phyloP scores from a whole-genome alignment of 2,888 invertebrate genomes.

The Trissoscelio sp. region DNA sequence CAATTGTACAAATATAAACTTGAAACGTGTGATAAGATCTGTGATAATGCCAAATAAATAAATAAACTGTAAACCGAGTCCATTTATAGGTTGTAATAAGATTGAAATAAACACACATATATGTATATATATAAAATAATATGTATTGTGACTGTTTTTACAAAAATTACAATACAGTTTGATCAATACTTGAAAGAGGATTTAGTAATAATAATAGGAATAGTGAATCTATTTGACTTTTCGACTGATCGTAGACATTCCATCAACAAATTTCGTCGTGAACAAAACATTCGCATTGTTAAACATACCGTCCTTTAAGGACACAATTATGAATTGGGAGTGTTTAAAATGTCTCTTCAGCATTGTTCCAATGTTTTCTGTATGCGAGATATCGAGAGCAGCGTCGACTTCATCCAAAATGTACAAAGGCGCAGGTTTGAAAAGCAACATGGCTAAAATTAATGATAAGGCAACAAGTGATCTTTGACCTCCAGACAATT shows the following conservation, averaged over 20 bases:
- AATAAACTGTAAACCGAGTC: too few relatives aligned
- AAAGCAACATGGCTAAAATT: slow-evolving; percentile 97
- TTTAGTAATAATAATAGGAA: too few relatives aligned
- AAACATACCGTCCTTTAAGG: slow-evolving; percentile 99
- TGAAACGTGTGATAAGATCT: too few relatives aligned
- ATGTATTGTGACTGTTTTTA: too few relatives aligned
- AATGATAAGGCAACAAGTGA: slow-evolving; percentile 98
- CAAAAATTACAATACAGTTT: too few relatives aligned
- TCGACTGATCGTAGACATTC: slow-evolving; percentile 94
- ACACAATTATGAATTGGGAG: slow-evolving; percentile 98
- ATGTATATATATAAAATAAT: too few relatives aligned
- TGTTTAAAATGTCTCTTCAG: slow-evolving; percentile 94
- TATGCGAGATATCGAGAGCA: slow-evolving; percentile 98
- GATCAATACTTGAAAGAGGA: too few relatives aligned
- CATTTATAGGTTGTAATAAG: too few relatives aligned
- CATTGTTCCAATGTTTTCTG: slow-evolving; percentile 99
- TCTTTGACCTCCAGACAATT: slow-evolving; percentile 98
- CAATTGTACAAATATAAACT: too few relatives aligned
- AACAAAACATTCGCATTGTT: slow-evolving; percentile 99
- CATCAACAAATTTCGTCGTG: slow-evolving; percentile 97
- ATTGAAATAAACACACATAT: too few relatives aligned
- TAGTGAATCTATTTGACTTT: too few relatives aligned
- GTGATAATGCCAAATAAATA: too few relatives aligned
- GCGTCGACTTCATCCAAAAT: slow-evolving; percentile 99
- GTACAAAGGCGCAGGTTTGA: slow-evolving; percentile 99